Base-by-base conservation (phyloP, 2,797 vertebrate genomes). In the Phrynocephalus vlangalii region DNA sequence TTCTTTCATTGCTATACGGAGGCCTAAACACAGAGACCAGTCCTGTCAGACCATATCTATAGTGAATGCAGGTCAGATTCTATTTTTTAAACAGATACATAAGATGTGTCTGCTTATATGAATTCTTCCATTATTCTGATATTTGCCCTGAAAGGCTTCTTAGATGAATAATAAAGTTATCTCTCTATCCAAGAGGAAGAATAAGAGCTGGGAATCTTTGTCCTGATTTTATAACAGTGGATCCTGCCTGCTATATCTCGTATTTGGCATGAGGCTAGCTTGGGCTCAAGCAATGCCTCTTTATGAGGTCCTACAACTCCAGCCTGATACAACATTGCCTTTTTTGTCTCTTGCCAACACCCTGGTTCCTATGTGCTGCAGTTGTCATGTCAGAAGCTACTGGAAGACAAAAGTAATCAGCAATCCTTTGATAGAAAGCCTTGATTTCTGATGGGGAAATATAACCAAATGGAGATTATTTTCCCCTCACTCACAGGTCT, bases 1-100 rank as follows among this genome's bases (percentile, higher is more conserved):
- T 82, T 92, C 89, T 20, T 92, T 94, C 94, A 95, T 93, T 96
- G 89, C 33, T 94, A 60, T 48, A 79, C 88, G 81, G 89, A 92
- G 8, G 20, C 70, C 5, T 10, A 87, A 68, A 82, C 86, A 63
- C 56, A 86, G 38, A 48, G 30, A 84, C 3, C 33, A 76, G 75
- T 24, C 44, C 13, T 10, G 28, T 26, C 24, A 22, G 52, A 72
- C 18, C 18, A 11, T 63, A 48, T 24, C 11, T 79, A 70, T 52
- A 30, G 67, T 38, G 71, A 28, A 11, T 30, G 67, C 75, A 48
- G 11, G 38, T n/a, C 11, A 15, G 6, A 15, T 70, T 76, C 73
- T 30, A n/a, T 48, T 28, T 33, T 76, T 67, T 30, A 6, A 68
- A 9, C 9, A 78, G 3, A 22, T 22, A 5, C 72, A 68, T 18